Percentiles rank a stretch among this genome's conserved stretches.
These are phyloP conservation scores for Equus przewalskii DNA, from an alignment of 2,113 vertebrate genomes.

Conservation along the genomic window DNA sequence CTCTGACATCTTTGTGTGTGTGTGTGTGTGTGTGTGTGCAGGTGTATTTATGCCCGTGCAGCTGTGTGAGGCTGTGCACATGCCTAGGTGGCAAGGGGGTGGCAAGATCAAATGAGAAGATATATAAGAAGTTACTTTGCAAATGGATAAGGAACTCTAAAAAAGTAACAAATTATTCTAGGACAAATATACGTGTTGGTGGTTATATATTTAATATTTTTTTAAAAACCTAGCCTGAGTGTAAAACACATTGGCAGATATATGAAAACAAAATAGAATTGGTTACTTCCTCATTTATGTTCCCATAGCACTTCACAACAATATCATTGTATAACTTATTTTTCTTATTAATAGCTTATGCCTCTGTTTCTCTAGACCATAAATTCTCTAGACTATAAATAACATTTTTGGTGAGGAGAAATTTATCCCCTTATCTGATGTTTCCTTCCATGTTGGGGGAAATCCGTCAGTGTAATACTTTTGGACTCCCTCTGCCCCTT, in stretches of 20 bases:
- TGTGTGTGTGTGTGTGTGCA: too few species aligned
- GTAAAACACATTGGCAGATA: not conserved
- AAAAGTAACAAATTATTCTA: slow-evolving; percentile 15
- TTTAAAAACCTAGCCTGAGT: not conserved
- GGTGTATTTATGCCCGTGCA: not conserved
- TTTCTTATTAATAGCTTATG: not conserved
- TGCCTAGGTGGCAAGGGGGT: not conserved
- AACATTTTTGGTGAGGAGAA: not conserved
- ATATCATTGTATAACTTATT: not conserved
- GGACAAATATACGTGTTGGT: not conserved
- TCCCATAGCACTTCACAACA: not conserved
- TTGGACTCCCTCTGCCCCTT: not conserved
- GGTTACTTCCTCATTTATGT: slow-evolving; percentile 13
- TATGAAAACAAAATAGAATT: not conserved
- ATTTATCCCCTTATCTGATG: not conserved
- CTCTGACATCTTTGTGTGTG: not conserved
- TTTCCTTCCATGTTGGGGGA: not conserved
- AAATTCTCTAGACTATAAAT: not conserved
- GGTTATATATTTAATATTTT: not conserved
- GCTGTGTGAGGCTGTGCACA: not conserved
- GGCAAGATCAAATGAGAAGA: not conserved
- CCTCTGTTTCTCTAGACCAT: not conserved
- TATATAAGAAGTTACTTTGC: not conserved
- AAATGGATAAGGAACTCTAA: not conserved
- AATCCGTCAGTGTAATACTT: not conserved